A percentile compares a stretch with the other conserved stretches of the same genome.
Evolutionary conservation across 2,113 vertebrate species (phyloP).

Genomic region (Danionella cerebrum): DNA sequence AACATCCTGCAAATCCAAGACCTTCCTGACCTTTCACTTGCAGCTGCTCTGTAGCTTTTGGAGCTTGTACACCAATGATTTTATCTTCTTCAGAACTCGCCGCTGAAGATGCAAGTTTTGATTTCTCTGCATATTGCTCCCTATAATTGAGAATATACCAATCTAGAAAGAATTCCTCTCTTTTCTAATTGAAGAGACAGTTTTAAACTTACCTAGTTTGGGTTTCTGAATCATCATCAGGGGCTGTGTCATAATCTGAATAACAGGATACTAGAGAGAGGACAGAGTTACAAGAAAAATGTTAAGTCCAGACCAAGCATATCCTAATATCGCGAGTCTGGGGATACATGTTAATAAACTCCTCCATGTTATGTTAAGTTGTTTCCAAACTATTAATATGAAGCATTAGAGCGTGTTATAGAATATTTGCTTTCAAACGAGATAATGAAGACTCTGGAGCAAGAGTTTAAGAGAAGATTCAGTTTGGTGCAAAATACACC

Average conservation of each 20-base stretch:
- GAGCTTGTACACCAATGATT: constrained; percentile 57
- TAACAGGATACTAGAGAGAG: constrained; percentile 62
- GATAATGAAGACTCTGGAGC: no score
- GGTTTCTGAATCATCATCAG: constrained; percentile 65
- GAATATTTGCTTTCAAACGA: no score
- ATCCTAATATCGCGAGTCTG: no score
- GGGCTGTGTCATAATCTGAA: constrained; percentile 82
- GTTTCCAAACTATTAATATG: no score
- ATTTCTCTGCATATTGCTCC: constrained; percentile 60
- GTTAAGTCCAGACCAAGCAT: no score
- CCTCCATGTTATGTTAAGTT: no score
- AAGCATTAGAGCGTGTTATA: no score
- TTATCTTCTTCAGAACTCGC: constrained; percentile 67
- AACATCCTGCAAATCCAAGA: background rate
- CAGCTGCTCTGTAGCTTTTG: constrained; percentile 65
- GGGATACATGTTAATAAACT: no score
- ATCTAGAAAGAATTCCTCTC: no score
- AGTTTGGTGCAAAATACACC: no score
- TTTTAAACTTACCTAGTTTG: constrained; percentile 55
- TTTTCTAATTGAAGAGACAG: no score
- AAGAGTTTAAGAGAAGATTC: no score
- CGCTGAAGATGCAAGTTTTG: constrained; percentile 43
- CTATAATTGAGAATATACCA: constrained; percentile 45
- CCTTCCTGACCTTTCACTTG: constrained; percentile 82
- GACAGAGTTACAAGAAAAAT: background rate